Base-by-base conservation (phyloP, 1,140 invertebrate species). In the Euwallacea fornicatus region DNA sequence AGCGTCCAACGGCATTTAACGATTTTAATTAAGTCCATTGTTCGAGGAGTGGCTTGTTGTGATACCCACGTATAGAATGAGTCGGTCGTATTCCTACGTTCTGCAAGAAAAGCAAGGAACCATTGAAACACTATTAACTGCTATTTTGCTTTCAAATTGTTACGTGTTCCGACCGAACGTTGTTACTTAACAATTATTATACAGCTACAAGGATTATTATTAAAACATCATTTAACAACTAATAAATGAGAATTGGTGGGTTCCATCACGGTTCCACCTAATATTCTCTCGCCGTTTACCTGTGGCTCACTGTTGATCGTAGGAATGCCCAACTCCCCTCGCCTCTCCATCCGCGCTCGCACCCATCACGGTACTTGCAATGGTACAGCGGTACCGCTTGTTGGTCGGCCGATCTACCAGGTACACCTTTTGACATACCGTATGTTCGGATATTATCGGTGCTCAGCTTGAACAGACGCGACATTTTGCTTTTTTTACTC, bases 271-370 rank as follows among this genome's bases (percentile, higher is more conserved):
- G 21, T 33, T 33, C 21, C 69, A 72, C 42, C 46, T 56, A 11
- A 44, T 73, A 13, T 33, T 56, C 65, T 43, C 55, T 69, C 72
- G 72, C 43, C 66, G 74, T 63, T 67, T 75, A 75, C 74, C 71
- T 73, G 74, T 68, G 63, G 67, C 65, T 60, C 56, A 66, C 73
- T 69, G 71, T 71, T 70, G 68, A 67, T 43, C 46, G 71, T 74
- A 76, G 74, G 76, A 77, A 77, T 77, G 74, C 71, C 69, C n/a
- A 9, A 15, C 64, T 56, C 75, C 74, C 72, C 75, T 75, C 60
- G 66, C 76, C 66, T 71, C 71, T 56, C 75, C 66, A 50, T 60
- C 69, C 65, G 33, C 64, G 13, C n/a, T 46, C 60, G 21, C 41
- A 10, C 60, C 68, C 56, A 68, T 50, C 47, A 2, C 43, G 42